Evolutionary conservation across 2,113 vertebrate species (phyloP).

Genomic region (Rhinogobius similis): DNA sequence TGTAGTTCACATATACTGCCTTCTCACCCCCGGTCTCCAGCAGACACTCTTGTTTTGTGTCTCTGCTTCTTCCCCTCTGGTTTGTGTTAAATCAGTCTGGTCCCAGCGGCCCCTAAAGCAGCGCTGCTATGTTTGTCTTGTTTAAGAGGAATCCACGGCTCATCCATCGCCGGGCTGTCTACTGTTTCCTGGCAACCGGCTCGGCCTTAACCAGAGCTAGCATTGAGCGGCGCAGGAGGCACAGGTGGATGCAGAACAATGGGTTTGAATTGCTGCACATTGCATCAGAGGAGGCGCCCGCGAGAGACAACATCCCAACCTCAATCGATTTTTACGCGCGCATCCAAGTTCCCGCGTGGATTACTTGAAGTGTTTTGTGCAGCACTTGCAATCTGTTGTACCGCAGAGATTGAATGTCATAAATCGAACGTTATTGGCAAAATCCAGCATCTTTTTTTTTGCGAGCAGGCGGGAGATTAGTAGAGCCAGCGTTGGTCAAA

Average conservation of each 20-base stretch:
- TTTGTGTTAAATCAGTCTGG: slow-evolving; percentile 1
- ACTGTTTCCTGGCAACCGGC: slow-evolving; percentile 73
- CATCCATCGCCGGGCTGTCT: slow-evolving; percentile 45
- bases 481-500: not conserved
- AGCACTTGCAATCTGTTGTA: slow-evolving; percentile 22
- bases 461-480: not conserved
- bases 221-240: slow-evolving; percentile 36
- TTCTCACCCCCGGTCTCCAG: not conserved
- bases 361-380: slow-evolving; percentile 28
- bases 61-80: not conserved
- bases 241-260: slow-evolving; percentile 62
- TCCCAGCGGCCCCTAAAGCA: not conserved
- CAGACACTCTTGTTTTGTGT: not conserved
- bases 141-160: slow-evolving; percentile 51
- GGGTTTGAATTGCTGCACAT: slow-evolving; percentile 50
- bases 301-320: slow-evolving; percentile 6
- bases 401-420: not conserved
- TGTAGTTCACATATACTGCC: too few relatives aligned
- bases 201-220: slow-evolving; percentile 56
- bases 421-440: not conserved
- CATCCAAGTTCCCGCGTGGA: slow-evolving; percentile 27
- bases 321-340: not conserved
- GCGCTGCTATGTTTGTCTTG: slow-evolving; percentile 32
- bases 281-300: slow-evolving; percentile 63
- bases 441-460: not conserved